These are phyloP conservation scores for Brachionus paranguensis DNA, from an alignment of 1,140 invertebrate genomes.

Conservation along the genomic window DNA sequence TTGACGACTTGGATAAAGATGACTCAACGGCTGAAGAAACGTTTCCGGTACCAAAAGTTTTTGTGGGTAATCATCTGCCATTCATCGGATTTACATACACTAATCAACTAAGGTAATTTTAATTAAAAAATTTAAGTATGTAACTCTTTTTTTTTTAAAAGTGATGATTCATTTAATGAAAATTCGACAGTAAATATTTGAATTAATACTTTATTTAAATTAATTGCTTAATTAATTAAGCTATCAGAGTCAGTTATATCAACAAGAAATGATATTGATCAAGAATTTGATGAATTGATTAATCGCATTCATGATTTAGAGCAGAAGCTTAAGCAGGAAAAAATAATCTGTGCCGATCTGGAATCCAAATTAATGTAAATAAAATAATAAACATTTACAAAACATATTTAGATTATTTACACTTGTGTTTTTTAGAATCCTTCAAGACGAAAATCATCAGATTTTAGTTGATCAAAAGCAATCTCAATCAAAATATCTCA, in stretches of 20 bases:
- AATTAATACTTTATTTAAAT: not conserved
- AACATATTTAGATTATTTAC: not conserved
- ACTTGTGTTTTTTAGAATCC: not conserved
- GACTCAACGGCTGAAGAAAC: conserved; percentile 69
- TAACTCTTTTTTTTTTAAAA: not conserved
- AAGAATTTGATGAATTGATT: conserved; percentile 43
- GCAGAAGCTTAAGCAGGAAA: conserved; percentile 46
- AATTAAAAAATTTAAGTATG: no score
- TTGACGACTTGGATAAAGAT: conserved; percentile 70
- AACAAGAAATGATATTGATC: not conserved
- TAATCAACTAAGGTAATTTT: conserved; percentile 59
- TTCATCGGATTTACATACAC: conserved; percentile 98
- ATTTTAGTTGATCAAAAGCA: not conserved
- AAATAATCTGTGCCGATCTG: conserved; percentile 45
- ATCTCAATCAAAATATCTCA: conserved; percentile 42
- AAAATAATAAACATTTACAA: not conserved
- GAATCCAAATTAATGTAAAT: conserved; percentile 50
- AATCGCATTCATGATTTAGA: conserved; percentile 48
- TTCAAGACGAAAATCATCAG: conserved; percentile 39
- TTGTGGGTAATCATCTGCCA: conserved; percentile 94
- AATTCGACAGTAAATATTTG: not conserved
- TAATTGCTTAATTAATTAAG: not conserved
- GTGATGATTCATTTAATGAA: conserved; percentile 54
- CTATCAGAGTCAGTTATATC: not conserved
- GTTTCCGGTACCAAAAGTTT: conserved; percentile 90